A percentile compares a stretch with the other conserved stretches of the same genome.
phyloP scores from a whole-genome alignment of 2,797 vertebrate genomes.

The Echiichthys vipera region DNA sequence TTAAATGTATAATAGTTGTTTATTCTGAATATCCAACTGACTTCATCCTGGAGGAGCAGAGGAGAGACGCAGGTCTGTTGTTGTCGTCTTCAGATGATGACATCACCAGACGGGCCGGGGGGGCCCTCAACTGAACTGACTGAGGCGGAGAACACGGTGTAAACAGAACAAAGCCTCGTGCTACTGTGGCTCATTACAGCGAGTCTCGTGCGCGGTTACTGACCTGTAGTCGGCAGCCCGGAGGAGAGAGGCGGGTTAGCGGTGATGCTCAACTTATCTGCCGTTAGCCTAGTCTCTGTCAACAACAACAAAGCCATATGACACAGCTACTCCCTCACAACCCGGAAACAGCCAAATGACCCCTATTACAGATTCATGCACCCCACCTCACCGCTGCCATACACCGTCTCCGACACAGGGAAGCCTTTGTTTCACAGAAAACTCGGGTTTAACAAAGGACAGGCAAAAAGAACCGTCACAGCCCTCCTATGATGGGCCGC shows the following conservation, averaged over 20 bases:
- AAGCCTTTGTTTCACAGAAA: constrained; percentile 11
- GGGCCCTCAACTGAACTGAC: too few species aligned
- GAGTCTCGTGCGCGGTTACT: constrained; percentile 21
- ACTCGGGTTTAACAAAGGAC: too few species aligned
- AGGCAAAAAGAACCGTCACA: too few species aligned
- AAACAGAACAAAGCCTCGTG: constrained; percentile 35
- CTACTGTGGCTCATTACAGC: too few species aligned
- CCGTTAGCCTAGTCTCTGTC: constrained; percentile 22
- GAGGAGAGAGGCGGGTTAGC: background rate
- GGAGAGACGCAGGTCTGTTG: constrained; percentile 15
- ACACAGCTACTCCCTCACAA: constrained; percentile 25
- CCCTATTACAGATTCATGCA: background rate
- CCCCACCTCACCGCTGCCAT: background rate
- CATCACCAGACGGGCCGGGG: too few species aligned
- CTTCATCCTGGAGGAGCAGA: too few species aligned
- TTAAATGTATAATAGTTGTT: too few species aligned
- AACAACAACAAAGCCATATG: constrained; percentile 30
- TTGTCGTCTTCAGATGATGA: constrained; percentile 40
- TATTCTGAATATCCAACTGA: too few species aligned
- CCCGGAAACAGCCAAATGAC: background rate
- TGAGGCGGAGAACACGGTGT: background rate
- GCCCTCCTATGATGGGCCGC: background rate
- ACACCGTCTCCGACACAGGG: background rate
- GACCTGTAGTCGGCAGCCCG: constrained; percentile 47
- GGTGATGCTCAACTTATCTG: constrained; percentile 1